Conservation (phyloP, 2,797 vertebrate genomes). For the Mormyrus hasselquistii region DNA sequence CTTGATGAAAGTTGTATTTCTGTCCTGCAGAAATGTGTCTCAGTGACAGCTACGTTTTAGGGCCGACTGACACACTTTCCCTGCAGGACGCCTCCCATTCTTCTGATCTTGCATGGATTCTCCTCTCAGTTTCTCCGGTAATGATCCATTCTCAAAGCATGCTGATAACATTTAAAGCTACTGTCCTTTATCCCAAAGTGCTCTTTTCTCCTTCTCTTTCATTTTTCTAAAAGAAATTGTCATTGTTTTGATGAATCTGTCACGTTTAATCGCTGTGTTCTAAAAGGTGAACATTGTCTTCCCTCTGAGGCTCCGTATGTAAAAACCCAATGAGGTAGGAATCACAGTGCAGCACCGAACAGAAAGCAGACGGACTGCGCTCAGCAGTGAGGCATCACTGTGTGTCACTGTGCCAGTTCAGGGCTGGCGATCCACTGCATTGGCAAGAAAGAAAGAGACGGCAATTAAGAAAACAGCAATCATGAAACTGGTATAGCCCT, state of each 20-base stretch:
- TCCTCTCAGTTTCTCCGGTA: background rate
- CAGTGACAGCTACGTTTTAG: background rate
- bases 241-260: background rate
- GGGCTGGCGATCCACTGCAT: background rate
- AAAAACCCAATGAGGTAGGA: background rate
- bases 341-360: background rate
- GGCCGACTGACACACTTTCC: conserved; percentile 11
- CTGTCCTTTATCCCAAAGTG: background rate
- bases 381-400: background rate
- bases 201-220: background rate
- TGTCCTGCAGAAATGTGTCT: background rate
- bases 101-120: background rate
- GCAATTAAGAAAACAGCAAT: background rate
- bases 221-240: background rate
- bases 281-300: background rate
- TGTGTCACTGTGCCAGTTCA: background rate
- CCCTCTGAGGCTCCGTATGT: background rate
- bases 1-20: background rate
- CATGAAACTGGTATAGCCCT: background rate
- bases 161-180: background rate
- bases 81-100: background rate
- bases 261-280: background rate
- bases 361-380: background rate
- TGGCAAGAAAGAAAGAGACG: background rate
- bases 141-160: background rate